phyloP scores from a whole-genome alignment of 2,113 vertebrate species.

The Boulengerochromis microlepis region DNA sequence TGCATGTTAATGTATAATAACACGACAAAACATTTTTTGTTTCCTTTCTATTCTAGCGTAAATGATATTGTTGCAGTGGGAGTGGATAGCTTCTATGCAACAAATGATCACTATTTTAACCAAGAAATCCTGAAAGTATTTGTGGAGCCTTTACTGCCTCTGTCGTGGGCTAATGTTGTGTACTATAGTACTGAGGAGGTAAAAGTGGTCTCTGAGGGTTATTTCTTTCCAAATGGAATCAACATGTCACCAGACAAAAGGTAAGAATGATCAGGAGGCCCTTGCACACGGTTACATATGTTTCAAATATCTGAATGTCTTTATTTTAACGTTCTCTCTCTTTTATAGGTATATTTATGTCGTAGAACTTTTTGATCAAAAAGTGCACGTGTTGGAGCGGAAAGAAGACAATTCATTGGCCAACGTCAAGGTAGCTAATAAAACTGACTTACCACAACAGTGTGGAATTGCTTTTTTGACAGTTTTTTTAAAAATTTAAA shows the following conservation, averaged over 20 bases:
- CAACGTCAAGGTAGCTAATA: slow-evolving; percentile 77
- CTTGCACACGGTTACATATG: not conserved
- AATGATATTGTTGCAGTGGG: slow-evolving; percentile 88
- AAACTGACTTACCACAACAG: not conserved
- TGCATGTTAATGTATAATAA: not conserved
- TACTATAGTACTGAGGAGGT: slow-evolving; percentile 86
- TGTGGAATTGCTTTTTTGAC: not conserved
- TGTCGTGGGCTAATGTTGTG: slow-evolving; percentile 78
- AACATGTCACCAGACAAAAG: slow-evolving; percentile 80
- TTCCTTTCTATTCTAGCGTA: slow-evolving; percentile 66
- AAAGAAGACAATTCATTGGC: slow-evolving; percentile 73
- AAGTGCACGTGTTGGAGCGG: slow-evolving; percentile 77
- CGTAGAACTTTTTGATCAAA: slow-evolving; percentile 67
- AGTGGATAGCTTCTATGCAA: slow-evolving; percentile 87
- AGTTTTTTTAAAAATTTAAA: accelerated
- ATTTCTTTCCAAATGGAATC: slow-evolving; percentile 83
- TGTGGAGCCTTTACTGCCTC: slow-evolving; percentile 70
- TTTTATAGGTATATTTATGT: slow-evolving; percentile 81
- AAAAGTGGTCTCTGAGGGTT: slow-evolving; percentile 80
- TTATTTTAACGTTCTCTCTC: not conserved
- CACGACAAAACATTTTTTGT: not conserved
- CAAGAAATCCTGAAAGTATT: slow-evolving; percentile 5
- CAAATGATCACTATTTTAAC: slow-evolving; percentile 85
- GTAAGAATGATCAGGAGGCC: slow-evolving; percentile 40
- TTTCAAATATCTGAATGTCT: not conserved